A percentile compares a stretch with the other conserved stretches of the same genome.
Evolutionary conservation across 2,888 invertebrate genomes (phyloP).

Genomic region (Dryocosmus kuriphilus): DNA sequence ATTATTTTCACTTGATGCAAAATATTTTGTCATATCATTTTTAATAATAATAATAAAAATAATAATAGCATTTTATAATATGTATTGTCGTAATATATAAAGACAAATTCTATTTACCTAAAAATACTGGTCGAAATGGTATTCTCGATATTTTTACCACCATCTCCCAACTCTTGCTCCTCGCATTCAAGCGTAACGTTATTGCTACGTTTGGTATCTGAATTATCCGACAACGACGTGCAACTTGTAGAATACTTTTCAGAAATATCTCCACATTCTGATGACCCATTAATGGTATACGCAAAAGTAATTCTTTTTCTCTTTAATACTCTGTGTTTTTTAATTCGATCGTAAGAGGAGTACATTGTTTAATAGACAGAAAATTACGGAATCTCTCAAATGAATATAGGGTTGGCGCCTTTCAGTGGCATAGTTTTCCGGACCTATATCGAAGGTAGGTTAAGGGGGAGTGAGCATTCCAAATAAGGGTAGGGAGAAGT

Average conservation of each 20-base stretch:
- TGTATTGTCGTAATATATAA: too few species aligned
- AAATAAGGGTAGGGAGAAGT: not conserved
- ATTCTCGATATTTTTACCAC: too few species aligned
- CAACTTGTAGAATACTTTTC: not conserved
- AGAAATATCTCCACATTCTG: not conserved
- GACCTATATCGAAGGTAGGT: not conserved
- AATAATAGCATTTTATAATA: too few species aligned
- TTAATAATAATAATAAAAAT: too few species aligned
- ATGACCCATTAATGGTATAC: not conserved
- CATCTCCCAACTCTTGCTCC: not conserved
- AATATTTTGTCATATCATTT: too few species aligned
- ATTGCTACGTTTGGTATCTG: not conserved
- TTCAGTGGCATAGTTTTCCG: too few species aligned
- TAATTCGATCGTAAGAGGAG: not conserved
- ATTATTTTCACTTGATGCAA: too few species aligned
- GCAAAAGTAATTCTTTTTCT: not conserved
- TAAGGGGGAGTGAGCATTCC: not conserved
- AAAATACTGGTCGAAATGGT: too few species aligned
- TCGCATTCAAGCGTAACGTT: not conserved
- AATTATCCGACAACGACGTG: not conserved
- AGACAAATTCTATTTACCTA: too few species aligned
- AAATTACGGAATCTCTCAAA: not conserved
- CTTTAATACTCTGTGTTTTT: not conserved
- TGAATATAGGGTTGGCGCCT: too few species aligned
- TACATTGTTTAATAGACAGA: not conserved